Conservation (phyloP, 2,113 vertebrate genomes). For the Anhinga rufa region DNA sequence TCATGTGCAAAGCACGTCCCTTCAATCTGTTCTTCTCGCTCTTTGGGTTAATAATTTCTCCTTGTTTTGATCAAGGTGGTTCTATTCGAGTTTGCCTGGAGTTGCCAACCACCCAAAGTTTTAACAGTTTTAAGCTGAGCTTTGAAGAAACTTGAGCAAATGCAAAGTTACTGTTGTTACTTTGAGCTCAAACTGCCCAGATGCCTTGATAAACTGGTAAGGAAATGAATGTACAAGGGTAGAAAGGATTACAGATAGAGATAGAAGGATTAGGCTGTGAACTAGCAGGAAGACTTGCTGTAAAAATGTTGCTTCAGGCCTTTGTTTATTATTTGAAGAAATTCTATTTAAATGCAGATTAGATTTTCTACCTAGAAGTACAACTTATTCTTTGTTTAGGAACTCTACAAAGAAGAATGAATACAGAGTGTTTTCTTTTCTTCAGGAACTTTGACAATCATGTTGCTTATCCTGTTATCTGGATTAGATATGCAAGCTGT, state of each 20-base stretch:
- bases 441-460: conserved; percentile 2
- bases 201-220: conserved; percentile 27
- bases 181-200: not conserved
- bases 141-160: not conserved
- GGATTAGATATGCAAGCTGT: conserved; percentile 25
- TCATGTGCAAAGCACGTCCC: not conserved
- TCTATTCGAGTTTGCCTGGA: not conserved
- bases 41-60: not conserved
- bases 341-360: conserved; percentile 71
- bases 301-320: conserved; percentile 58
- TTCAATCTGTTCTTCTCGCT: not conserved
- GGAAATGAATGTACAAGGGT: conserved; percentile 41
- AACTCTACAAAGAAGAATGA: conserved; percentile 1
- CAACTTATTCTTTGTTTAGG: conserved; percentile 34
- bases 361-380: conserved; percentile 51
- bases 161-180: not conserved
- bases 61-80: not conserved
- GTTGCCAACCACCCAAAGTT: not conserved
- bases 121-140: not conserved
- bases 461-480: conserved; percentile 15
- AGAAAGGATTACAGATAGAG: conserved; percentile 43
- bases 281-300: conserved; percentile 20
- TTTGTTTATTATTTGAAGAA: conserved; percentile 66
- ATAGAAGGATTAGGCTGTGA: conserved; percentile 51
- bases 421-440: not conserved